These are phyloP conservation scores for Archocentrus centrarchus DNA, from an alignment of 2,113 vertebrate genomes.

Conservation along the genomic window DNA sequence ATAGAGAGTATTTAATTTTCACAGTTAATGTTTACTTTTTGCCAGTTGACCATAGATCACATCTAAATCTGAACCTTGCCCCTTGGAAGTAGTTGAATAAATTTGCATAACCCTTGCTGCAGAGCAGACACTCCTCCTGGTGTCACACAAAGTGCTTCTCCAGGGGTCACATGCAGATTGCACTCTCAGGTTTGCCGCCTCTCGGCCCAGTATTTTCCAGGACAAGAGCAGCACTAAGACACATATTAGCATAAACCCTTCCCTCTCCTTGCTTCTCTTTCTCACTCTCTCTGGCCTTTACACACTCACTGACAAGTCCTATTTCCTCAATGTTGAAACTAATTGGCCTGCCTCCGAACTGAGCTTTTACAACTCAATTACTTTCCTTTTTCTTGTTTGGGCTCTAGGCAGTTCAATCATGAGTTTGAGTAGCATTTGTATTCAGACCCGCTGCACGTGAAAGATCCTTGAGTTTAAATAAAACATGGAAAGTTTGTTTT, in stretches of 20 bases:
- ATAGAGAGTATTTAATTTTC: background rate
- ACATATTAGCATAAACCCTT: slow-evolving; percentile 53
- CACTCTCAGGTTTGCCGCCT: slow-evolving; percentile 41
- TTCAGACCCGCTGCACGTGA: background rate
- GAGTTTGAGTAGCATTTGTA: background rate
- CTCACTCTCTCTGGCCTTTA: slow-evolving; percentile 27
- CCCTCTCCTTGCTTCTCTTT: slow-evolving; percentile 20
- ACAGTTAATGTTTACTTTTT: background rate
- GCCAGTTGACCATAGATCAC: background rate
- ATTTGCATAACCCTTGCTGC: slow-evolving; percentile 41
- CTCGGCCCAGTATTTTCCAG: slow-evolving; percentile 27
- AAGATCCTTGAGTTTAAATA: background rate
- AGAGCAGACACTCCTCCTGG: slow-evolving; percentile 48
- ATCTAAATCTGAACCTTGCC: slow-evolving; percentile 28
- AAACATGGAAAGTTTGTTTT: slow-evolving; percentile 10
- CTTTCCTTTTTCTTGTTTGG: slow-evolving; percentile 10
- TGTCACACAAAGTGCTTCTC: slow-evolving; percentile 44
- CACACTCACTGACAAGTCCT: slow-evolving; percentile 39
- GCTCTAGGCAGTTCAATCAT: slow-evolving; percentile 12
- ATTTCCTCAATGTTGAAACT: slow-evolving; percentile 25
- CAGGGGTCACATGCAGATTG: slow-evolving; percentile 45
- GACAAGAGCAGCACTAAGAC: slow-evolving; percentile 39
- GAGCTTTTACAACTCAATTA: slow-evolving; percentile 23
- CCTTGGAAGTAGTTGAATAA: slow-evolving; percentile 21
- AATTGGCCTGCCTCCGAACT: slow-evolving; percentile 29